Conservation (phyloP, 2,888 invertebrate genomes). For the Eupithecia exiguata region DNA sequence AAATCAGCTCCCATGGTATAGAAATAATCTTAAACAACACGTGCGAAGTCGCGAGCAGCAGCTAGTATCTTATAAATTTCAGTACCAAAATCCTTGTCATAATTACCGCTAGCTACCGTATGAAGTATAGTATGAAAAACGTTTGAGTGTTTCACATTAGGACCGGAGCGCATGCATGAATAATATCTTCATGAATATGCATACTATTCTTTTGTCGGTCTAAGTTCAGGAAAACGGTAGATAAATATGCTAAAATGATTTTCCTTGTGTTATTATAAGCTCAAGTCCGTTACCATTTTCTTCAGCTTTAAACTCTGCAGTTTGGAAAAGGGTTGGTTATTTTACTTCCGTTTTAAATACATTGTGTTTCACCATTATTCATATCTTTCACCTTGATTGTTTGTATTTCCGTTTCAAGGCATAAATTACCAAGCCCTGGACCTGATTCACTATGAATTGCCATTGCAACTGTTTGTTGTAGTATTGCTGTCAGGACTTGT, state of each 20-base stretch:
- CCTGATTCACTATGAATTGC: neutral
- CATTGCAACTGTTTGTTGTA: neutral
- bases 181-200: constrained; percentile 60
- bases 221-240: constrained; percentile 50
- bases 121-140: constrained; percentile 8
- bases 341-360: neutral
- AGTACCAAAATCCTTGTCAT: too few species aligned
- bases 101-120: too few species aligned
- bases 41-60: too few species aligned
- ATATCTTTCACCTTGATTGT: neutral
- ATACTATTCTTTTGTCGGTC: constrained; percentile 56
- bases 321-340: constrained; percentile 1
- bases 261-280: constrained; percentile 40
- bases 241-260: constrained; percentile 59
- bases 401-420: neutral
- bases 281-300: constrained; percentile 11
- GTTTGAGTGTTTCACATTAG: constrained; percentile 31
- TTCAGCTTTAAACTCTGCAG: neutral
- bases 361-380: constrained; percentile 3
- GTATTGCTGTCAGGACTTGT: neutral
- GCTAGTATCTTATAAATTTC: too few species aligned
- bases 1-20: too few species aligned
- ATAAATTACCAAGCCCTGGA: neutral
- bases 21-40: too few species aligned
- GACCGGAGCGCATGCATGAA: constrained; percentile 54